These are phyloP conservation scores for Drosophila tsacasi DNA, from an alignment of 1,140 invertebrate genomes.

Conservation along the genomic window DNA sequence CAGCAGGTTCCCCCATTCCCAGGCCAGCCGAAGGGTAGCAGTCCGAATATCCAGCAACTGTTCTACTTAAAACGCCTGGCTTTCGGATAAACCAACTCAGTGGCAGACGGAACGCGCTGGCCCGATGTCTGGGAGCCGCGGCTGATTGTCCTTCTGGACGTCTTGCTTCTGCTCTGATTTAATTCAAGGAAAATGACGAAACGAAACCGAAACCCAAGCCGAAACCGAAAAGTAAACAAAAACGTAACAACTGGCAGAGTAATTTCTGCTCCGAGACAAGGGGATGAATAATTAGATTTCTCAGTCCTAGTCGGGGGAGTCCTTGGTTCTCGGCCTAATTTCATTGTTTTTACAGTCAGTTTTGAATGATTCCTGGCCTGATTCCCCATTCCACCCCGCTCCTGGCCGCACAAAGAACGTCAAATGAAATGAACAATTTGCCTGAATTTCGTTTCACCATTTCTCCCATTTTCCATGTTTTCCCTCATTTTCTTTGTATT, in stretches of 20 bases:
- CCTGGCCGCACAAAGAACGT: slow-evolving; percentile 3
- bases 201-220: neutral
- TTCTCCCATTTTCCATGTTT: slow-evolving; percentile 14
- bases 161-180: neutral
- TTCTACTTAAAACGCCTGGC: slow-evolving; percentile 70
- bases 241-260: slow-evolving; percentile 27
- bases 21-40: slow-evolving; percentile 7
- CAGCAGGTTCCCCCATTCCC: neutral
- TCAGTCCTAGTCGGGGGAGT: slow-evolving; percentile 44
- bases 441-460: slow-evolving; percentile 31
- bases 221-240: slow-evolving; percentile 64
- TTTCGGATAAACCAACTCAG: slow-evolving; percentile 72
- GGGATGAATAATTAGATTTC: slow-evolving; percentile 85
- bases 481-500: slow-evolving; percentile 29
- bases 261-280: slow-evolving; percentile 46
- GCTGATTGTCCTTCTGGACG: slow-evolving; percentile 1
- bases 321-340: slow-evolving; percentile 69
- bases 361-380: slow-evolving; percentile 67
- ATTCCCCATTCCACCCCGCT: neutral
- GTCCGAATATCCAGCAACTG: slow-evolving; percentile 61
- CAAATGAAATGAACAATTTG: slow-evolving; percentile 61
- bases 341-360: slow-evolving; percentile 83
- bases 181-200: slow-evolving; percentile 6
- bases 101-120: slow-evolving; percentile 62
- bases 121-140: slow-evolving; percentile 25